These are phyloP conservation scores for Lymantria dispar DNA, from an alignment of 2,888 invertebrate species.

Conservation along the genomic window DNA sequence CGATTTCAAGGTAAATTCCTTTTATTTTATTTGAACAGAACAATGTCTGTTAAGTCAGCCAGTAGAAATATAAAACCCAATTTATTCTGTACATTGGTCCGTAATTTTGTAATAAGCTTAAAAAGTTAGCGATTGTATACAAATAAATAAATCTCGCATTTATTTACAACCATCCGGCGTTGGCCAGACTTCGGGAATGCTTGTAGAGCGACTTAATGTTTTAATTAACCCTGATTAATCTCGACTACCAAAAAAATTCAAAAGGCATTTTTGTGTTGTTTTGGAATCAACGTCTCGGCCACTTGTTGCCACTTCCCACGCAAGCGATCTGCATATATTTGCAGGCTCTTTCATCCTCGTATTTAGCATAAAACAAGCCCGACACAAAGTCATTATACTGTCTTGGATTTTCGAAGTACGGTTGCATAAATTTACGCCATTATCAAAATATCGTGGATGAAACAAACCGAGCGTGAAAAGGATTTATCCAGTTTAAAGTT, in stretches of 20 bases:
- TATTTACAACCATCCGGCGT: slow-evolving; percentile 7
- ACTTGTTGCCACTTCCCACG: slow-evolving; percentile 81
- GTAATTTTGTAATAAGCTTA: neutral
- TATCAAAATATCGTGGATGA: slow-evolving; percentile 79
- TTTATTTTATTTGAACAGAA: too few relatives aligned
- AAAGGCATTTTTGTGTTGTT: slow-evolving; percentile 47
- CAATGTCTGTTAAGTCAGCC: too few relatives aligned
- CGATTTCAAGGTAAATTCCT: too few relatives aligned
- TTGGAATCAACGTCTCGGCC: slow-evolving; percentile 57
- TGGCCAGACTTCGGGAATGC: slow-evolving; percentile 24
- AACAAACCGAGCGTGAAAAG: slow-evolving; percentile 63
- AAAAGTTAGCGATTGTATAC: neutral
- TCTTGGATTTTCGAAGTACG: slow-evolving; percentile 71
- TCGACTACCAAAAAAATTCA: slow-evolving; percentile 51
- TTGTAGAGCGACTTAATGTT: slow-evolving; percentile 44
- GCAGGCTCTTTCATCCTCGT: slow-evolving; percentile 71
- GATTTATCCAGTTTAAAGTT: slow-evolving; percentile 68
- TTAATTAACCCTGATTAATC: slow-evolving; percentile 65
- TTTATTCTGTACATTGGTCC: too few relatives aligned
- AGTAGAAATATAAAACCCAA: too few relatives aligned
- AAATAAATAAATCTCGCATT: neutral
- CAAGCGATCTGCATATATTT: slow-evolving; percentile 76
- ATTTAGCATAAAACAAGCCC: slow-evolving; percentile 80
- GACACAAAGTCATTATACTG: slow-evolving; percentile 76
- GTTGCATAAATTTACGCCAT: slow-evolving; percentile 76